These are phyloP conservation scores for Todiramphus saurophagus DNA, from an alignment of 2,113 vertebrate species.

Conservation along the genomic window DNA sequence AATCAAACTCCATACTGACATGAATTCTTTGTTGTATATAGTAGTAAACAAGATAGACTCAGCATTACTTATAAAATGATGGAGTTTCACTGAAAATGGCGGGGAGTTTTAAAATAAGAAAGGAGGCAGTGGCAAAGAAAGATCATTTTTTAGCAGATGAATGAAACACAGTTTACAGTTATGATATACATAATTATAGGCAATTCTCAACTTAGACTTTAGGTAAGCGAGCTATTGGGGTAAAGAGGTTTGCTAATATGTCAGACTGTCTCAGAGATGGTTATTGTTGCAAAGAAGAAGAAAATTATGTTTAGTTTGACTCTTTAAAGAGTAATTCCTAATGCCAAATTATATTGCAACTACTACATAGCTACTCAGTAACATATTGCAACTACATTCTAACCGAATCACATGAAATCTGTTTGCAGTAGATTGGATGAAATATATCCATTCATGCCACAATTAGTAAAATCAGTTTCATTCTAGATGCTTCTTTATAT, in stretches of 20 bases:
- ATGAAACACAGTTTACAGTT: neutral
- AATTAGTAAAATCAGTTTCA: neutral
- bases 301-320: neutral
- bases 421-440: neutral
- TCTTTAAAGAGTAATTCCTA: neutral
- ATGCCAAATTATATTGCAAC: neutral
- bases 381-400: neutral
- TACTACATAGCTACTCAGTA: neutral
- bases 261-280: neutral
- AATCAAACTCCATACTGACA: neutral
- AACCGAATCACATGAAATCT: neutral
- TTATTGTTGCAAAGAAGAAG: neutral
- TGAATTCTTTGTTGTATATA: neutral
- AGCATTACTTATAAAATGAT: neutral
- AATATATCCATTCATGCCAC: neutral
- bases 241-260: neutral
- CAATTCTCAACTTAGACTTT: neutral
- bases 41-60: neutral
- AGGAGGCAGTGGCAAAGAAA: neutral
- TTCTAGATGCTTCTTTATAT: neutral
- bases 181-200: neutral
- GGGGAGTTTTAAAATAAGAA: neutral
- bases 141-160: neutral
- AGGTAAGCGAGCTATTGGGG: neutral
- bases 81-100: neutral